phyloP scores from a whole-genome alignment of 2,797 vertebrate genomes.

The Dallia pectoralis region DNA sequence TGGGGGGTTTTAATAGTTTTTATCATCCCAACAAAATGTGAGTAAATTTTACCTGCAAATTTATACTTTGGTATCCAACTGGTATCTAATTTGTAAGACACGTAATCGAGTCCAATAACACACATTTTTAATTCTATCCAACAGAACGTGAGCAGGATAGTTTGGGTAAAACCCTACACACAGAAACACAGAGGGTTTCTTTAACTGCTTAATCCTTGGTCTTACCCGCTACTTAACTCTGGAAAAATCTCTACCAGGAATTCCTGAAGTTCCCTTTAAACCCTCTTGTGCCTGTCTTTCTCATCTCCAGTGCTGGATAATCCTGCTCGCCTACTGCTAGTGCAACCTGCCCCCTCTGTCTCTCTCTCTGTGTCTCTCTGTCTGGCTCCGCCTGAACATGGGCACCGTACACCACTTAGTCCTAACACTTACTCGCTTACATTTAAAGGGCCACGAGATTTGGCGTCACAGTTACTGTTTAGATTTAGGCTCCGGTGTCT shows the following conservation, averaged over 20 bases:
- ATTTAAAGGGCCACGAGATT: background rate
- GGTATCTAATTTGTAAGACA: background rate
- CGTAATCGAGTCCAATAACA: background rate
- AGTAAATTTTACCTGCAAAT: too few relatives aligned
- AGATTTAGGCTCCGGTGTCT: background rate
- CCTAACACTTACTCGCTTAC: background rate
- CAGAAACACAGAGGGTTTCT: background rate
- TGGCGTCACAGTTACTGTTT: background rate
- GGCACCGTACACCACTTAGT: background rate
- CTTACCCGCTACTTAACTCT: background rate
- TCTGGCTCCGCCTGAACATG: background rate
- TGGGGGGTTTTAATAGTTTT: too few relatives aligned
- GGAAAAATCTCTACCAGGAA: background rate
- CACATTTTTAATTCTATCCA: too few relatives aligned
- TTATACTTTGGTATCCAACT: background rate
- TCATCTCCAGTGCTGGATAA: background rate
- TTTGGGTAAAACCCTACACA: too few relatives aligned
- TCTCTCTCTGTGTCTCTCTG: background rate
- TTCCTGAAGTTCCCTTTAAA: background rate
- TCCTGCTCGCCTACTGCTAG: background rate
- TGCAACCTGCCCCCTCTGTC: background rate
- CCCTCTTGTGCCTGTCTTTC: background rate
- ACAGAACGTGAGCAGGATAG: too few relatives aligned
- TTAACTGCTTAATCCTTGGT: background rate
- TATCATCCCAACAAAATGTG: too few relatives aligned